Evolutionary conservation across 2,113 vertebrate genomes (phyloP).

Genomic region (Strix aluco): DNA sequence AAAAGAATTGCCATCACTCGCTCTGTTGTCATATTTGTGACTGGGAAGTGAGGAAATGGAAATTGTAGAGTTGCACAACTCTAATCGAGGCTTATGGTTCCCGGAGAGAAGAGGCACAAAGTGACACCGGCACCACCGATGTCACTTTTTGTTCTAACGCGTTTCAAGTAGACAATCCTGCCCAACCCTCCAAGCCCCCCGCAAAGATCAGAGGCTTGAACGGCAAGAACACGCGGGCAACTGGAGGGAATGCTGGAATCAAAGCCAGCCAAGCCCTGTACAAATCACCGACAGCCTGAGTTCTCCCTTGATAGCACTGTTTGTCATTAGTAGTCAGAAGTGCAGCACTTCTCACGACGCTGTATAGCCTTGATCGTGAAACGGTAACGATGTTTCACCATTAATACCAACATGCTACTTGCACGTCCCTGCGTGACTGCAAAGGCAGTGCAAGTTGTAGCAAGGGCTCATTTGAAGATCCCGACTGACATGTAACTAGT

Average conservation of each 20-base stretch:
- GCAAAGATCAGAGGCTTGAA: background rate
- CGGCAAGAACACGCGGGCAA: background rate
- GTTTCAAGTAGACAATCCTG: conserved; percentile 3
- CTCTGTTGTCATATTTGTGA: background rate
- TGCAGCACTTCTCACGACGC: fast-evolving
- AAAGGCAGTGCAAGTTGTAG: background rate
- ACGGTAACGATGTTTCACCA: fast-evolving
- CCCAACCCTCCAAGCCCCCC: background rate
- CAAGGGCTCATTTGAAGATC: background rate
- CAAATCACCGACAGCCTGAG: background rate
- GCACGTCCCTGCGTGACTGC: background rate
- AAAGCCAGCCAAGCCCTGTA: background rate
- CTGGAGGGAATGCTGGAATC: background rate
- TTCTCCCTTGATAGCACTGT: background rate
- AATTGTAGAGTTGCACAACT: background rate
- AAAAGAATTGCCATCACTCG: background rate
- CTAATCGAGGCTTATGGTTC: background rate
- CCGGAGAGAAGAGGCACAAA: background rate
- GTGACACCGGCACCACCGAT: background rate
- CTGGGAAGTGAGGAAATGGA: background rate
- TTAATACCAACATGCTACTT: background rate
- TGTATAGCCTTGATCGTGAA: background rate
- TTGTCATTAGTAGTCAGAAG: background rate
- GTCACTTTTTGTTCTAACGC: background rate
- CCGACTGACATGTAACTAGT: background rate